Base-by-base conservation (phyloP, 2,888 invertebrate species). In the Tuberolachnus salignus region DNA sequence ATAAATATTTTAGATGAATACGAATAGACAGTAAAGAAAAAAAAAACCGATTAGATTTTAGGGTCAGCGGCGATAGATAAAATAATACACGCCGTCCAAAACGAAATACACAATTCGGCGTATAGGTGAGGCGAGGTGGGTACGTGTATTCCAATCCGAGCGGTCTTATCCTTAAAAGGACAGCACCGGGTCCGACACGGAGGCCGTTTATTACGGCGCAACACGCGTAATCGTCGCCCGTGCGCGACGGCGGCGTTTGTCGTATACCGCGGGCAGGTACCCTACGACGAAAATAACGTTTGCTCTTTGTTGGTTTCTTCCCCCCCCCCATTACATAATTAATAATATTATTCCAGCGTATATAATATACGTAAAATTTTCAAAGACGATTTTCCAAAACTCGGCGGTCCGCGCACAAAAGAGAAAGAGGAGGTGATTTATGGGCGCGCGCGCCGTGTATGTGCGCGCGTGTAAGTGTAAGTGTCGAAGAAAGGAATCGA, bases 81-180 rank as follows among this genome's bases (percentile, higher is more conserved):
- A 4, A 34, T 6, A 6, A 34, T 6, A 34, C 69, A 44, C 61
- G 59, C 34, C 55, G 14, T 46, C 66, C n/a, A 75, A 66, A 75
- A 66, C 57, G 66, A 59, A 78, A 63, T 61, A 46, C 34, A 73
- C 63, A 57, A 69, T 78, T 78, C 11, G 69, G 78, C 59, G 46
- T 21, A 19, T 44, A 44, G 4, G 4, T 10, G 10, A 10, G 10
- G 19, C 10, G 8, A 53, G n/a, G n/a, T 53, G 19, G 19, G 19
- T 59, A 69, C 69, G 23, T 51, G 69, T 61, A n/a, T 75, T 75
- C 59, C 61, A 13, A 23, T n/a, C 26, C 74, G 34, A 66, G 57
- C 46, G 69, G 78, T 78, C 78, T 78, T 78, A 59, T 67, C 78
- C 78, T 78, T 78, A 78, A 78, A 78, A 69, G 78, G 78, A 13